phyloP scores from a whole-genome alignment of 1,140 invertebrate genomes.

The Drosophila littoralis region DNA sequence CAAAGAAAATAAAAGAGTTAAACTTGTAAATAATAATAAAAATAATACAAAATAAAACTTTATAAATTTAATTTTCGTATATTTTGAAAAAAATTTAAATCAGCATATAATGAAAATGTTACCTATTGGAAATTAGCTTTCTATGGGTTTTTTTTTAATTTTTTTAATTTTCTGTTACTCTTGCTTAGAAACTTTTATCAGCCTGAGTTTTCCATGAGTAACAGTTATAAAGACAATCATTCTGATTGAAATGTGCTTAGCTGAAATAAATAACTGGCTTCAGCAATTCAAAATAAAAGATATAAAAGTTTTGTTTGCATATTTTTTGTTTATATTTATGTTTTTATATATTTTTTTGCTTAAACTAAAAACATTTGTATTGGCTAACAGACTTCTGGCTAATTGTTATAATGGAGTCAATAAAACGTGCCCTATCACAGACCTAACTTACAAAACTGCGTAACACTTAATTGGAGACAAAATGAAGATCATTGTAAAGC shows the following conservation, averaged over 20 bases:
- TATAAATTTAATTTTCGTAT: not conserved
- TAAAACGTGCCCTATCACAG: slow-evolving; percentile 80
- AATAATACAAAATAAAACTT: not conserved
- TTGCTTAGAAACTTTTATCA: too few relatives aligned
- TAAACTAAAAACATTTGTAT: slow-evolving; percentile 71
- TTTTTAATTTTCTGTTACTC: too few relatives aligned
- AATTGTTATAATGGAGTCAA: slow-evolving; percentile 68
- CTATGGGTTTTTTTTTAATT: too few relatives aligned
- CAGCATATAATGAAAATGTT: not conserved
- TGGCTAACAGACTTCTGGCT: slow-evolving; percentile 74
- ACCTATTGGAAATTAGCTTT: slow-evolving; percentile 7
- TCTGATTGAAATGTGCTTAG: slow-evolving; percentile 6
- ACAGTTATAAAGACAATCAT: not conserved
- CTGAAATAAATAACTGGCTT: slow-evolving; percentile 20
- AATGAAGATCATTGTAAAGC: slow-evolving; percentile 80
- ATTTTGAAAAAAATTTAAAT: too few relatives aligned
- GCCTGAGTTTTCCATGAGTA: too few relatives aligned
- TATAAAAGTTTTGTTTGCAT: slow-evolving; percentile 19
- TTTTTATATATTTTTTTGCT: slow-evolving; percentile 48
- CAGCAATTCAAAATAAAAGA: slow-evolving; percentile 28
- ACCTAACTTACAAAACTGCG: slow-evolving; percentile 72
- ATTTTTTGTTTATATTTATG: slow-evolving; percentile 36
- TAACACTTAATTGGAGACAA: slow-evolving; percentile 63
- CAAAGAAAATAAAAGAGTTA: too few relatives aligned
- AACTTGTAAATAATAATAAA: not conserved